These are phyloP conservation scores for Lepidochrysops patricia DNA, from an alignment of 2,888 invertebrate species.

Conservation along the genomic window DNA sequence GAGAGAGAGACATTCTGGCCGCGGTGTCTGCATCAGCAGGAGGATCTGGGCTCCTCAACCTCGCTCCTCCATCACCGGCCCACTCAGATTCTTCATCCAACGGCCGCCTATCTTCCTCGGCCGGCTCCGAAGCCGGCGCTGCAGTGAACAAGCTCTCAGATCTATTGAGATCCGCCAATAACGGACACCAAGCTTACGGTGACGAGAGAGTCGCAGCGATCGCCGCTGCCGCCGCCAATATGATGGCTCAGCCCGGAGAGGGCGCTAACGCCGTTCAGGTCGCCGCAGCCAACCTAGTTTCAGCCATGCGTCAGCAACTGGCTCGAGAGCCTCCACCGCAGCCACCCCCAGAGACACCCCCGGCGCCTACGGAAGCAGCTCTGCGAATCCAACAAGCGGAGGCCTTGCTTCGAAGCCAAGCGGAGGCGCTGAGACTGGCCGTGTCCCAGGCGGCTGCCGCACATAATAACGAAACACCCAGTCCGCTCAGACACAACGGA, in stretches of 20 bases:
- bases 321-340: constrained; percentile 76
- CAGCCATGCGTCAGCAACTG: constrained; percentile 80
- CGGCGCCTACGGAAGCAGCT: constrained; percentile 86
- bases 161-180: constrained; percentile 78
- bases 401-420: constrained; percentile 87
- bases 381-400: constrained; percentile 85
- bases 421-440: constrained; percentile 87
- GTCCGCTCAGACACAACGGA: constrained; percentile 65
- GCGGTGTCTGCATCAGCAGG: constrained; percentile 79
- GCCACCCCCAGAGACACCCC: constrained; percentile 83
- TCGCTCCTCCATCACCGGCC: constrained; percentile 88
- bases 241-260: constrained; percentile 76
- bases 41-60: constrained; percentile 77
- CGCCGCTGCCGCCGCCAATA: constrained; percentile 77
- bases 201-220: constrained; percentile 82
- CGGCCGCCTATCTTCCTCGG: constrained; percentile 86
- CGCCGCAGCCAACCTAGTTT: constrained; percentile 83
- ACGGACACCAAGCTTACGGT: constrained; percentile 77
- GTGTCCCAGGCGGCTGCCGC: constrained; percentile 81
- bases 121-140: constrained; percentile 82
- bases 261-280: constrained; percentile 80
- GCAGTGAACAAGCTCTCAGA: constrained; percentile 75
- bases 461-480: constrained; percentile 55
- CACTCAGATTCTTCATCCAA: constrained; percentile 92
- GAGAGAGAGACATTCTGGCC: constrained; percentile 87